Evolutionary conservation across 2,113 vertebrate species (phyloP).

Genomic region (Bubo scandiacus): DNA sequence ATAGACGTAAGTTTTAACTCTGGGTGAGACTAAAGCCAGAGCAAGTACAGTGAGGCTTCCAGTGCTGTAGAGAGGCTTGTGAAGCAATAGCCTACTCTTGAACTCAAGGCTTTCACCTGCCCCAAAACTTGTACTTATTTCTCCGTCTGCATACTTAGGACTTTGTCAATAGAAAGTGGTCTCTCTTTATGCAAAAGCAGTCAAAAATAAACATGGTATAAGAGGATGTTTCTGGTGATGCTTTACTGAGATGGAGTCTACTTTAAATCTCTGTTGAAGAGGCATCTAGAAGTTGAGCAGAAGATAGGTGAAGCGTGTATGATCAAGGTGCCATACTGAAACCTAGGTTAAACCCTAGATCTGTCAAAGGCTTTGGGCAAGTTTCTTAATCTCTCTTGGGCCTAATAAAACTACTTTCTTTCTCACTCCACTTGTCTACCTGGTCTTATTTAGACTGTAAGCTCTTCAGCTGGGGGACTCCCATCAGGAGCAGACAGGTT

Average conservation of each 20-base stretch:
- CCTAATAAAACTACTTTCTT: slow-evolving; percentile 14
- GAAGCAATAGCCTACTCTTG: not conserved
- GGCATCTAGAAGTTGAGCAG: not conserved
- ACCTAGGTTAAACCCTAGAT: slow-evolving; percentile 17
- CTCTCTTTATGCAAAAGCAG: not conserved
- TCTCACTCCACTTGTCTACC: slow-evolving; percentile 39
- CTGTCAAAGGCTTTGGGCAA: slow-evolving; percentile 12
- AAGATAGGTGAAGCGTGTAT: not conserved
- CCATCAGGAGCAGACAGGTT: not conserved
- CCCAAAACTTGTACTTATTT: not conserved
- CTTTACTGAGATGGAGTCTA: not conserved
- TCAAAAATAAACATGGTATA: not conserved
- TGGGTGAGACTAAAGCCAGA: not conserved
- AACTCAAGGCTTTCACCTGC: not conserved
- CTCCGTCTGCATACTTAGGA: not conserved
- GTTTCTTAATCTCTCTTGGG: not conserved
- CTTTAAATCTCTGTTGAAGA: not conserved
- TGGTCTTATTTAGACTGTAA: slow-evolving; percentile 22
- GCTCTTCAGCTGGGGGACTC: not conserved
- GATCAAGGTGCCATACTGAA: not conserved
- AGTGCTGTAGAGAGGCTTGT: not conserved
- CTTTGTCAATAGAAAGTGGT: not conserved
- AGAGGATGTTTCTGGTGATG: not conserved
- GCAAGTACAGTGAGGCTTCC: not conserved
- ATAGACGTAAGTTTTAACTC: not conserved